Conservation (phyloP, 2,113 vertebrate genomes). For the Hippocampus guttulatus region DNA sequence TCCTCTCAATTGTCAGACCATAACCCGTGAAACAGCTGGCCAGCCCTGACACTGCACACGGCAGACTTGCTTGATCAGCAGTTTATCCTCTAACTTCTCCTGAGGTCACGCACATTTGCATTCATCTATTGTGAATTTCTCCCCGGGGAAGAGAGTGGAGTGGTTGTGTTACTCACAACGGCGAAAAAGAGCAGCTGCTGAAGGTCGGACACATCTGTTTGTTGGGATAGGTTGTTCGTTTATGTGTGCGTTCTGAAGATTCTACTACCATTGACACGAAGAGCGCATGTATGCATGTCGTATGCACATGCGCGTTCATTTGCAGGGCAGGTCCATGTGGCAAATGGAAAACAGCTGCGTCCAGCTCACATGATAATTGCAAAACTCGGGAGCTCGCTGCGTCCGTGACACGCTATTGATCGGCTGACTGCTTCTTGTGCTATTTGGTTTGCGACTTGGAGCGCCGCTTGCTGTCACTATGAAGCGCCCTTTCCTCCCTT, state of each 20-base stretch:
- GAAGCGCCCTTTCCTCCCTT: conserved; percentile 30
- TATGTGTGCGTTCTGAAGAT: not conserved
- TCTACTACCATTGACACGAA: not conserved
- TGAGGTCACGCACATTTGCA: conserved; percentile 43
- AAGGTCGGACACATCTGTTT: conserved; percentile 9
- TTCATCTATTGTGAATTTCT: conserved; percentile 39
- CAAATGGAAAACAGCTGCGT: conserved; percentile 17
- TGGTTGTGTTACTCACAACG: conserved; percentile 31
- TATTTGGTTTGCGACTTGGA: conserved; percentile 31
- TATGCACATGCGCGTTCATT: not conserved
- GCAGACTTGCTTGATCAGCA: conserved; percentile 56
- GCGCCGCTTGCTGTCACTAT: conserved; percentile 39
- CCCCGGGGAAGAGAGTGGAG: conserved; percentile 40
- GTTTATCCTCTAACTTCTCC: conserved; percentile 31
- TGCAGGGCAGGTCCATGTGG: not conserved
- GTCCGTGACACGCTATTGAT: conserved; percentile 3
- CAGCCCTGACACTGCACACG: conserved; percentile 30
- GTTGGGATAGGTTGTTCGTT: conserved; percentile 5
- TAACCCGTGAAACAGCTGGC: conserved; percentile 42
- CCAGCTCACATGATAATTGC: not conserved
- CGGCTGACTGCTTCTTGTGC: conserved; percentile 6
- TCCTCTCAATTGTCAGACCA: conserved; percentile 6
- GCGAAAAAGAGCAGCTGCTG: conserved; percentile 26
- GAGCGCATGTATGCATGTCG: not conserved
- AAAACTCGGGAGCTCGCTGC: not conserved